Percentiles rank a stretch among this genome's conserved stretches.
Evolutionary conservation across 2,888 invertebrate species (phyloP).

Genomic region (Ophion ventricosus): DNA sequence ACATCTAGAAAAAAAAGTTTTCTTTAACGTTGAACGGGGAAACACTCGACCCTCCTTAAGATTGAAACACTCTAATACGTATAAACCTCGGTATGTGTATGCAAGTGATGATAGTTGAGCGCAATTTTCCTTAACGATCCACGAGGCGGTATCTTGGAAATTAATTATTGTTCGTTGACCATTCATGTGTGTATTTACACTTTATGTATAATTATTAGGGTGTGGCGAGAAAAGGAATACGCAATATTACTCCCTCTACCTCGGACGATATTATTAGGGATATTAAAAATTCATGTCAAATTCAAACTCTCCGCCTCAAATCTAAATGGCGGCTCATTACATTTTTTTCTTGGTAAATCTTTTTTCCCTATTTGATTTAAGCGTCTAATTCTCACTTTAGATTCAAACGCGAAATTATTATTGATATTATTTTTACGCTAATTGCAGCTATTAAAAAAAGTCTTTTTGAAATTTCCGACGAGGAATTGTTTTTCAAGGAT

Average conservation of each 20-base stretch:
- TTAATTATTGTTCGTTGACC: conserved; percentile 48
- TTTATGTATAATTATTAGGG: not conserved
- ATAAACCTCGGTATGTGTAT: not conserved
- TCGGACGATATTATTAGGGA: not conserved
- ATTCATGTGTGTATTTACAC: not conserved
- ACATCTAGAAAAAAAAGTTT: not conserved
- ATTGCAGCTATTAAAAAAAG: not conserved
- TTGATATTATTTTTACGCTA: not conserved
- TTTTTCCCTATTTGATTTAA: not conserved
- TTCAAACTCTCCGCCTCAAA: too few relatives aligned
- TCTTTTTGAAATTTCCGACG: not conserved
- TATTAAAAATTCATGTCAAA: not conserved
- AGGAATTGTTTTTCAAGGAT: not conserved
- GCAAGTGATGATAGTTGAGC: conserved; percentile 23
- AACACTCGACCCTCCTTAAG: not conserved
- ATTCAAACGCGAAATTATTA: not conserved
- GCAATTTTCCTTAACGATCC: conserved; percentile 6
- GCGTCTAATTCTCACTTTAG: not conserved
- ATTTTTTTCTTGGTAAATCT: not conserved
- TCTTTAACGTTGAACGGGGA: not conserved
- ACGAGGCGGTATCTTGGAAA: conserved; percentile 17
- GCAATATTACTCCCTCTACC: not conserved
- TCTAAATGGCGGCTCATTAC: too few relatives aligned
- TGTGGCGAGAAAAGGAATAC: not conserved
- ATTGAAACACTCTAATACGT: conserved; percentile 6